These are phyloP conservation scores for Mongoloraphidia duomilia DNA, from an alignment of 2,888 invertebrate species.

Conservation along the genomic window DNA sequence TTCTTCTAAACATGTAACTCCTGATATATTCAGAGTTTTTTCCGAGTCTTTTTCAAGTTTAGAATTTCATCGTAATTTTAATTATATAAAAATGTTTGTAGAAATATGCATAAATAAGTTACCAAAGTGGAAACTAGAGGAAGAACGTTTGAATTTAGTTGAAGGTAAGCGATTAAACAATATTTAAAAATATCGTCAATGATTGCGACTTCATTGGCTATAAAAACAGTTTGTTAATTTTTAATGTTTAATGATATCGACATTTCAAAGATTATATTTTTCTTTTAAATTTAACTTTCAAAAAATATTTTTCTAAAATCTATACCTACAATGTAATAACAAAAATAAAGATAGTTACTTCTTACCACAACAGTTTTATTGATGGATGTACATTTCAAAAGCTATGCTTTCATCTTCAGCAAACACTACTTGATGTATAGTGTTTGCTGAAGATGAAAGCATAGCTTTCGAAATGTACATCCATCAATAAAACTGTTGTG, in stretches of 20 bases:
- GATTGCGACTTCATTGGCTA: background rate
- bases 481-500: too few species aligned
- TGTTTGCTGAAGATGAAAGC: too few species aligned
- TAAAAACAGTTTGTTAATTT: background rate
- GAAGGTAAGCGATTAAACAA: slow-evolving; percentile 14
- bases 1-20: slow-evolving; percentile 19
- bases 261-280: background rate
- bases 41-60: slow-evolving; percentile 39
- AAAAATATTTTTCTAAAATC: too few species aligned
- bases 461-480: too few species aligned
- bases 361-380: too few species aligned
- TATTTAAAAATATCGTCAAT: background rate
- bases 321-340: slow-evolving; percentile 4
- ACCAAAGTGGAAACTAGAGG: slow-evolving; percentile 27
- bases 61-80: slow-evolving; percentile 42
- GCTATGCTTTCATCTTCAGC: too few species aligned
- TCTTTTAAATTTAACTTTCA: too few species aligned
- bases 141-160: slow-evolving; percentile 14
- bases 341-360: too few species aligned
- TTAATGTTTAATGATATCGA: background rate
- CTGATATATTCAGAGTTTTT: slow-evolving; percentile 31
- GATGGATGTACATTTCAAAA: too few species aligned
- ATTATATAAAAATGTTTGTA: slow-evolving; percentile 33
- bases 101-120: slow-evolving; percentile 28
- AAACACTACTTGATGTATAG: too few species aligned